Conservation (phyloP, 2,888 invertebrate species). For the Diaprepes abbreviatus region DNA sequence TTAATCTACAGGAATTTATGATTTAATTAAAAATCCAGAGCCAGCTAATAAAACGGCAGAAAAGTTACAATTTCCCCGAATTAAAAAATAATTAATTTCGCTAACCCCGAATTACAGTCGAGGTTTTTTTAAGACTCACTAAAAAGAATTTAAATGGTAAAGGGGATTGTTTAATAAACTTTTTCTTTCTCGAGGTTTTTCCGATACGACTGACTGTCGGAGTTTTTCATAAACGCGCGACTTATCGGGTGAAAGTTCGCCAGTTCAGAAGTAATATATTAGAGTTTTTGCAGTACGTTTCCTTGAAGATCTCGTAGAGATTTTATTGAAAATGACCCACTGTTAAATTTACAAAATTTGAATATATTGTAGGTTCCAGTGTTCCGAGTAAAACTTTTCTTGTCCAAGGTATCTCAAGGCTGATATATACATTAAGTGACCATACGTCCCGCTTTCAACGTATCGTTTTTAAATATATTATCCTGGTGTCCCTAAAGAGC, state of each 20-base stretch:
- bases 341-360: no score
- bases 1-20: slow-evolving; percentile 42
- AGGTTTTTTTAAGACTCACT: slow-evolving; percentile 27
- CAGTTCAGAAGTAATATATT: slow-evolving; percentile 37
- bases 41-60: slow-evolving; percentile 29
- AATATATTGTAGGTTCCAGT: no score
- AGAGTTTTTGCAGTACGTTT: slow-evolving; percentile 27
- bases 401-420: no score
- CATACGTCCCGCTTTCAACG: no score
- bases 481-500: no score
- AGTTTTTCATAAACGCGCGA: slow-evolving; percentile 30
- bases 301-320: no score
- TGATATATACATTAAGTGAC: no score
- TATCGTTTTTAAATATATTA: no score
- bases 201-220: slow-evolving; percentile 18
- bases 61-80: slow-evolving; percentile 42
- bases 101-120: slow-evolving; percentile 21
- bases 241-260: slow-evolving; percentile 30
- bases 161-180: slow-evolving; percentile 37
- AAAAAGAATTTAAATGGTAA: slow-evolving; percentile 32
- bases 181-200: slow-evolving; percentile 11
- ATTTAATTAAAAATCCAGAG: slow-evolving; percentile 41
- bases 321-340: no score
- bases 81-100: slow-evolving; percentile 47
- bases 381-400: no score